These are phyloP conservation scores for Apodemus agrarius DNA, from an alignment of 2,797 vertebrate species.

Conservation along the genomic window DNA sequence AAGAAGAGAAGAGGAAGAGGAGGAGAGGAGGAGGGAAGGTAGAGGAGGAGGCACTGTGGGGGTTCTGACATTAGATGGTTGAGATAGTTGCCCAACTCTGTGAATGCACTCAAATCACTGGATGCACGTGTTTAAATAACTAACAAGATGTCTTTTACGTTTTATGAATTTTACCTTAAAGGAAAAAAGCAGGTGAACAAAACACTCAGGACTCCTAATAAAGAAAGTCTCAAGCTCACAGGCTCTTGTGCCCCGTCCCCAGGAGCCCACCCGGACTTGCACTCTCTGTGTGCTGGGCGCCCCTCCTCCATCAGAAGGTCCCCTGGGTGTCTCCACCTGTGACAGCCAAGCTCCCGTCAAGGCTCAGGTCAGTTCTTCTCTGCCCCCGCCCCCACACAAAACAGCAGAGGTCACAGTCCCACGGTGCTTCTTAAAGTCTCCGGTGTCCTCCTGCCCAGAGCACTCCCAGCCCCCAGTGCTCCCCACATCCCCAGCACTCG, in stretches of 20 bases:
- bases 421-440: rapidly evolving
- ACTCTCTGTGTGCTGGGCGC: rapidly evolving
- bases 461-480: not conserved
- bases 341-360: not conserved
- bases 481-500: not conserved
- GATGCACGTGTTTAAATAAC: not conserved
- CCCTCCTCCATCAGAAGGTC: not conserved
- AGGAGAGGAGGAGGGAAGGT: rapidly evolving
- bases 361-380: rapidly evolving
- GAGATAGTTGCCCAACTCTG: not conserved
- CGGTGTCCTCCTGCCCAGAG: not conserved
- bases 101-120: not conserved
- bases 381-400: not conserved
- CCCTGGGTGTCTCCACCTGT: not conserved
- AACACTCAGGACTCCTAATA: not conserved
- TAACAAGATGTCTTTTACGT: not conserved
- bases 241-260: not conserved
- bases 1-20: no score
- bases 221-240: not conserved
- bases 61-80: not conserved
- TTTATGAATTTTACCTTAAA: not conserved
- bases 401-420: not conserved
- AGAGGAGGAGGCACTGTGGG: no score
- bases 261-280: not conserved
- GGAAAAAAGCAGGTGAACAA: not conserved